Evolutionary conservation across 2,888 invertebrate species (phyloP), one percentile per base, ranked within the genome.

Genomic region (Xanthostigma xanthostigma): DNA sequence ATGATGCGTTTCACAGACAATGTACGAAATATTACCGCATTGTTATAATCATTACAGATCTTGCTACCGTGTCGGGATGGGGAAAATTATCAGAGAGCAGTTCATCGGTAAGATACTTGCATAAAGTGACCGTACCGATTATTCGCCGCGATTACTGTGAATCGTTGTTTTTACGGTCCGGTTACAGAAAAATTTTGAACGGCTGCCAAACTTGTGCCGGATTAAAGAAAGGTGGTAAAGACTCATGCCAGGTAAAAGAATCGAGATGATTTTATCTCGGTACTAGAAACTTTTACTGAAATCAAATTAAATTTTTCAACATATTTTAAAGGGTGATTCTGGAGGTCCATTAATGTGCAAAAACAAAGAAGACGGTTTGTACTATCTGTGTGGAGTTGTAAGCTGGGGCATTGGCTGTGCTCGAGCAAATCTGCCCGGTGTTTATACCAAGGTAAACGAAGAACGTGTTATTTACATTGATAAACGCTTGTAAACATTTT

Each of bases 331-430:
- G 59, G 62, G 64, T 2, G 64, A 64, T 50, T 57, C 58, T 33
- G 63, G 63, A 9, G 62, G 62, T 1, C 62, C 62, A 6, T 49
- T 64, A 17, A 53, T 56, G 6, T 62, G 62, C 41, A 49, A 52
- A 11, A 37, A 45, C 38, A 49, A 55, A 12, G 35, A 47, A 3
- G 58, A 59, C 45, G 57, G 56, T 8, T 57, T 55, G 9, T 61
- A 59, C 41, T 60, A 60, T 45, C 50, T 62, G 13, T 62, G 60
- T 37, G 63, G 63, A 8, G 51, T 63, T 8, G 60, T 62, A 10
- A 60, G 60, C 45, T 63, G 62, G 61, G 61, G 62, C 2, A 53
- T 60, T 8, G 61, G 60, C 10, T 61, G 61, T 41, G 60, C 58
- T 4, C 45, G 57, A 1, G 54, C 59, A n/a, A 46, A 55, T 12